phyloP scores from a whole-genome alignment of 2,888 invertebrate species.

The Thelaira solivaga region DNA sequence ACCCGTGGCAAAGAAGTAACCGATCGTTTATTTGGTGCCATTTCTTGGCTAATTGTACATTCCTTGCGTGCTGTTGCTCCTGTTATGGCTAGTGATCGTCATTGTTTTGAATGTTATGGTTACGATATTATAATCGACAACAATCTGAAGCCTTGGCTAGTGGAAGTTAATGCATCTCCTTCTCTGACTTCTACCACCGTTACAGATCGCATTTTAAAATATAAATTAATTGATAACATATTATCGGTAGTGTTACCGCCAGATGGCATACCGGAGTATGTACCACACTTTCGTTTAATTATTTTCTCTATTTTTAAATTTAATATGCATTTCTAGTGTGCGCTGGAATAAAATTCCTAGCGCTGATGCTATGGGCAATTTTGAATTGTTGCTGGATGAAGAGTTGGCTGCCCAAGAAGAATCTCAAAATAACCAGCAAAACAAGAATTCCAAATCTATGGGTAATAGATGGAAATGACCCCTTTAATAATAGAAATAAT shows the following conservation, averaged over 20 bases:
- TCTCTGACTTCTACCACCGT: conserved; percentile 95
- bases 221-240: conserved; percentile 95
- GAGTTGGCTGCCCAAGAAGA: conserved; percentile 78
- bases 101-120: conserved; percentile 89
- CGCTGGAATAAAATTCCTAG: conserved; percentile 90
- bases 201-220: conserved; percentile 94
- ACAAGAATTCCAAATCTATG: conserved; percentile 61
- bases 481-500: background rate
- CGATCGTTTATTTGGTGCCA: conserved; percentile 91
- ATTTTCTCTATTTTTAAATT: background rate
- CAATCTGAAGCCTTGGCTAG: conserved; percentile 94
- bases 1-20: conserved; percentile 92
- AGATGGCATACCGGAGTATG: conserved; percentile 87
- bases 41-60: conserved; percentile 93
- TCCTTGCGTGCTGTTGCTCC: conserved; percentile 94
- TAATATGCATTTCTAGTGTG: conserved; percentile 77
- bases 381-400: conserved; percentile 90
- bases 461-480: conserved; percentile 74
- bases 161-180: conserved; percentile 96
- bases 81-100: conserved; percentile 93
- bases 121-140: conserved; percentile 97
- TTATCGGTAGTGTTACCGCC: conserved; percentile 93
- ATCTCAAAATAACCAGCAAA: conserved; percentile 58
- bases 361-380: conserved; percentile 87
- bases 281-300: background rate